Percentiles rank a stretch among this genome's conserved stretches.
These are phyloP conservation scores for Aphidius colemani DNA, from an alignment of 2,888 invertebrate genomes.

Conservation along the genomic window DNA sequence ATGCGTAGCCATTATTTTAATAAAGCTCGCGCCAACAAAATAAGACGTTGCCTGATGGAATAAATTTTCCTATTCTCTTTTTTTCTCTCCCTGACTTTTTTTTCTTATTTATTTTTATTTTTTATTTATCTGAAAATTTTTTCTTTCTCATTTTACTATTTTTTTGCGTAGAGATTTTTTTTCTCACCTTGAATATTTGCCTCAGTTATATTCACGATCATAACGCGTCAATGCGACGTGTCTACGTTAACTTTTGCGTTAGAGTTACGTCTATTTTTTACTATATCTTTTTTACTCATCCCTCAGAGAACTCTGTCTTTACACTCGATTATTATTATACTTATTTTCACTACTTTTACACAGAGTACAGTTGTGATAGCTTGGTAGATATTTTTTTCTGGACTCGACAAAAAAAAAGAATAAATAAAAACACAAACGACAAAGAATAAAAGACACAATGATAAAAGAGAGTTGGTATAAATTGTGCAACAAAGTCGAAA, in stretches of 20 bases:
- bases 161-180: neutral
- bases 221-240: conserved; percentile 23
- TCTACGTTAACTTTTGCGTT: conserved; percentile 33
- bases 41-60: conserved; percentile 25
- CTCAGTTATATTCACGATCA: conserved; percentile 15
- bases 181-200: neutral
- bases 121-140: neutral
- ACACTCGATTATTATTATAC: conserved; percentile 11
- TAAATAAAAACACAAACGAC: neutral
- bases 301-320: conserved; percentile 22
- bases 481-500: too few relatives aligned
- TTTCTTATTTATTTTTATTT: conserved; percentile 6
- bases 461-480: neutral
- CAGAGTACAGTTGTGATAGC: neutral
- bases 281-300: conserved; percentile 9
- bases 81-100: neutral
- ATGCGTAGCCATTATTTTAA: conserved; percentile 24
- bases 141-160: conserved; percentile 12
- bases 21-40: conserved; percentile 19
- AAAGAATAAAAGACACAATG: conserved; percentile 15
- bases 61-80: conserved; percentile 15
- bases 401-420: too few relatives aligned
- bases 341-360: conserved; percentile 10
- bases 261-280: conserved; percentile 32
- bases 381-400: too few relatives aligned